Conservation (phyloP, 2,113 vertebrate species). For the Siniperca chuatsi region DNA sequence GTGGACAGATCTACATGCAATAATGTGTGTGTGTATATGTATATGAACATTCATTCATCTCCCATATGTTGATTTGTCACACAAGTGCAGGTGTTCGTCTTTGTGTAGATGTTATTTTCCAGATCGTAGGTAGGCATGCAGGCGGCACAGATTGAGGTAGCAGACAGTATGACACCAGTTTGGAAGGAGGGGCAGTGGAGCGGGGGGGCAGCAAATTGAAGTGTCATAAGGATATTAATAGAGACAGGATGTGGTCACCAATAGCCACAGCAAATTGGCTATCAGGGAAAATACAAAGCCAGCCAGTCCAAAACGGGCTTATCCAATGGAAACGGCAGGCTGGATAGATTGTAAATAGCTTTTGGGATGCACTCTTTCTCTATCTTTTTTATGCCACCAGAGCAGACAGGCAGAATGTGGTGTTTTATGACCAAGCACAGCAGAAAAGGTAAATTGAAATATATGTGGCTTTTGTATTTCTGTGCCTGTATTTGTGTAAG, state of each 20-base stretch:
- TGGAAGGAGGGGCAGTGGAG: not conserved
- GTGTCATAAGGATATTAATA: slow-evolving; percentile 74
- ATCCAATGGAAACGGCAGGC: slow-evolving; percentile 59
- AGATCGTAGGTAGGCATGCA: slow-evolving; percentile 2
- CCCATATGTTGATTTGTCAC: not conserved
- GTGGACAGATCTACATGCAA: not conserved
- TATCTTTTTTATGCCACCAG: not conserved
- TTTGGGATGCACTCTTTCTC: slow-evolving; percentile 35
- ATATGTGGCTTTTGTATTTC: slow-evolving; percentile 12
- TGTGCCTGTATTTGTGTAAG: not conserved
- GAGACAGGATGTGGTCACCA: slow-evolving; percentile 52
- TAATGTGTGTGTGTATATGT: not conserved
- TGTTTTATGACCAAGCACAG: slow-evolving; percentile 33
- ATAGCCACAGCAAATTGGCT: slow-evolving; percentile 60
- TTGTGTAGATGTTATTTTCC: slow-evolving; percentile 20
- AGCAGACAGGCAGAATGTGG: slow-evolving; percentile 21
- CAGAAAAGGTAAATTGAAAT: slow-evolving; percentile 38
- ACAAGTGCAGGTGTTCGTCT: slow-evolving; percentile 19
- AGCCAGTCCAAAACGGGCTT: slow-evolving; percentile 49
- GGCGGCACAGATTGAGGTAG: slow-evolving; percentile 25
- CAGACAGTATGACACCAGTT: slow-evolving; percentile 27
- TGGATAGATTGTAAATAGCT: slow-evolving; percentile 65
- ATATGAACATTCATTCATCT: not conserved
- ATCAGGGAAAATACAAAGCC: slow-evolving; percentile 54
- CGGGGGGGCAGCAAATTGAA: slow-evolving; percentile 48